Evolutionary conservation across 2,888 invertebrate genomes (phyloP).

Genomic region (Drosophila cracens): DNA sequence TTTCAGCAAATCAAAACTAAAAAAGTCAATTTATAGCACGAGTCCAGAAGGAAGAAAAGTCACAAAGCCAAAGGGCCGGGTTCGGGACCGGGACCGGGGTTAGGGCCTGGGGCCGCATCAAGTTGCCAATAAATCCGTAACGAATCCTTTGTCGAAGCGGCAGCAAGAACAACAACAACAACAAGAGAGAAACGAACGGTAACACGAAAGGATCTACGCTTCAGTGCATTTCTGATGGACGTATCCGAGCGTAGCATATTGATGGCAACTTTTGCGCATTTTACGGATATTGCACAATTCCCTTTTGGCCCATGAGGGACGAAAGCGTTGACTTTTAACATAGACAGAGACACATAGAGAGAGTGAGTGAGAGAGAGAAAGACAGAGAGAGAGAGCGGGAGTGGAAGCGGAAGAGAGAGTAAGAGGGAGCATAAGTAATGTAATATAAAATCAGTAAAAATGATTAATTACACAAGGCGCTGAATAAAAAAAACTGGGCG

Average conservation of each 20-base stretch:
- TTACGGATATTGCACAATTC: slow-evolving; percentile 81
- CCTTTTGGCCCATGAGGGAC: slow-evolving; percentile 33
- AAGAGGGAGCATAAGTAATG: slow-evolving; percentile 21
- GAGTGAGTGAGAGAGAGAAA: background rate
- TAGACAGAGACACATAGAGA: slow-evolving; percentile 8
- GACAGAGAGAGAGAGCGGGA: background rate
- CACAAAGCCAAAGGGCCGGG: slow-evolving; percentile 21
- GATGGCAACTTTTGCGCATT: slow-evolving; percentile 81
- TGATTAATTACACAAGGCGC: slow-evolving; percentile 68
- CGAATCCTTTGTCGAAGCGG: slow-evolving; percentile 73
- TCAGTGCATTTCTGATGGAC: slow-evolving; percentile 80
- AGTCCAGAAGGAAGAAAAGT: slow-evolving; percentile 24
- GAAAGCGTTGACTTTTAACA: slow-evolving; percentile 57
- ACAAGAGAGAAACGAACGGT: slow-evolving; percentile 11
- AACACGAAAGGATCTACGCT: slow-evolving; percentile 78
- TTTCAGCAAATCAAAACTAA: slow-evolving; percentile 52
- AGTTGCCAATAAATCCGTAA: slow-evolving; percentile 79
- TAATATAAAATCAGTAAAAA: slow-evolving; percentile 64
- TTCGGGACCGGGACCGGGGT: slow-evolving; percentile 16
- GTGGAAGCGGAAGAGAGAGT: background rate
- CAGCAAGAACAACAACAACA: slow-evolving; percentile 39
- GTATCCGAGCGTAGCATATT: slow-evolving; percentile 82
- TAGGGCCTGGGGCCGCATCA: slow-evolving; percentile 41
- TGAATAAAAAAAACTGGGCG: slow-evolving; percentile 11
- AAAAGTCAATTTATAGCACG: slow-evolving; percentile 63